Evolutionary conservation across 2,888 invertebrate genomes (phyloP), one percentile per base, ranked within the genome.

Genomic region (Protophormia terraenovae): DNA sequence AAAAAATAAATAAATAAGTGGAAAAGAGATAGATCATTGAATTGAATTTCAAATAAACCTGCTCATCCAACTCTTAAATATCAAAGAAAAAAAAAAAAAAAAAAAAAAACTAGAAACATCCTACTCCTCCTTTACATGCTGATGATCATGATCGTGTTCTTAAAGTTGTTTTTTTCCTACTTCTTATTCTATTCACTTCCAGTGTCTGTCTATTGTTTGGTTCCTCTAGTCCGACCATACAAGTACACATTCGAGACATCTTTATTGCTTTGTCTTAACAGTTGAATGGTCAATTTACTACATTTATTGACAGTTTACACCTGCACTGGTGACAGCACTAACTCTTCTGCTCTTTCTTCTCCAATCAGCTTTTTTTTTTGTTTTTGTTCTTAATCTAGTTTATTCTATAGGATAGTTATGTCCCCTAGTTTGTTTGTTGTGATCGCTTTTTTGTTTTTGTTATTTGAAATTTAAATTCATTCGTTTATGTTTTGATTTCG

Each of bases 221-320:
- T 12, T 64, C 3, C n/a, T 82, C 24, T n/a, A 66, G 55, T 66
- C 32, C 10, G 8, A 22, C 47, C 19, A 38, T 60, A 35, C 32
- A 3, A 16, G 35, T 64, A 55, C 38, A 71, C 12, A 16, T 32
- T 82, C 76, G 71, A 85, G 84, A 87, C 87, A 86, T 85, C 85
- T 87, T 87, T 87, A 87, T 87, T 87, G 87, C 78, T 79, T 82
- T 16, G 73, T 71, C 77, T 86, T 78, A 82, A 71, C 86, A 83
- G 84, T 77, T 67, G 77, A 78, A 78, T 72, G 86, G 85, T 60
- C 84, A 88, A 86, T 87, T 87, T 87, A 87, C 84, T 86, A 75
- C 84, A 83, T 83, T 87, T 87, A 88, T 89, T 89, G 89, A 89
- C 89, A 90, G 90, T 88, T 90, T 90, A 91, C 90, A 90, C 91